These are phyloP conservation scores for Antitype chi DNA, from an alignment of 2,888 invertebrate genomes.

Conservation along the genomic window DNA sequence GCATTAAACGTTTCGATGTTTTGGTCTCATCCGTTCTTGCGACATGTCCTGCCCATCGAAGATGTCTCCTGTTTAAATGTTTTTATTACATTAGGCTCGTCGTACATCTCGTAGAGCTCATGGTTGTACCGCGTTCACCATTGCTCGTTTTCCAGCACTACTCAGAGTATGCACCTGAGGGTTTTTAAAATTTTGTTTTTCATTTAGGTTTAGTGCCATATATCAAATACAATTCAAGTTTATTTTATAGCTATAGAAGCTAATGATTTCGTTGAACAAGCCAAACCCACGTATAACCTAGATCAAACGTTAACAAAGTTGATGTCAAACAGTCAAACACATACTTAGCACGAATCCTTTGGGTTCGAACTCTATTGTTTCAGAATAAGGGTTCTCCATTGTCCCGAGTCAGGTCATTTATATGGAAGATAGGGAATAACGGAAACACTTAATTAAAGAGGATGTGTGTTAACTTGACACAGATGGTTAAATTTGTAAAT, in stretches of 20 bases:
- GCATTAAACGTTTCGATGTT: too few relatives aligned
- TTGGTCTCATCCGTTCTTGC: too few relatives aligned
- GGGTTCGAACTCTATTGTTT: conserved; percentile 19
- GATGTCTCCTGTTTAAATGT: too few relatives aligned
- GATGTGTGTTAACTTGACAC: background rate
- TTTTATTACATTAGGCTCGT: too few relatives aligned
- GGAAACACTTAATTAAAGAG: background rate
- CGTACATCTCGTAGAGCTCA: too few relatives aligned
- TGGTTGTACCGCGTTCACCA: too few relatives aligned
- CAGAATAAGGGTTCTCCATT: conserved; percentile 20
- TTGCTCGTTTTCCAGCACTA: too few relatives aligned
- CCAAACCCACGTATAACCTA: background rate
- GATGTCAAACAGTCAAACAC: conserved; percentile 18
- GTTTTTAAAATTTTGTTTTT: background rate
- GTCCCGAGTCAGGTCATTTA: conserved; percentile 4
- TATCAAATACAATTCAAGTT: background rate
- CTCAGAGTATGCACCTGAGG: too few relatives aligned
- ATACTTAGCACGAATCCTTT: conserved; percentile 13
- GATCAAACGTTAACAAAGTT: conserved; percentile 6
- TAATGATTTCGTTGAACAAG: background rate
- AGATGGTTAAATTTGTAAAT: too few relatives aligned
- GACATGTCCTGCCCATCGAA: too few relatives aligned
- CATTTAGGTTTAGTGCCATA: background rate
- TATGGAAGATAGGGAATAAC: background rate
- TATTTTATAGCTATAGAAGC: background rate